Conservation (phyloP, 2,888 invertebrate species). For the Halocaridina rubra region DNA sequence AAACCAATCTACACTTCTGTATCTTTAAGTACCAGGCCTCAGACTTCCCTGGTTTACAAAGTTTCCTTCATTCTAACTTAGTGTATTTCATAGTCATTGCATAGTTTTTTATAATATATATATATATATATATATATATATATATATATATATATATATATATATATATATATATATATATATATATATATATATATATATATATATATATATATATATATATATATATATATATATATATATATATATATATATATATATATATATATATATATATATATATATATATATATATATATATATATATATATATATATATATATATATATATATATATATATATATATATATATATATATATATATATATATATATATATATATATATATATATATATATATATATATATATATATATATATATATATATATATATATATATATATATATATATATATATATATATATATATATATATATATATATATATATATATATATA, state of each 20-base stretch:
- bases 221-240: conserved; percentile 65
- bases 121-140: conserved; percentile 19
- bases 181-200: conserved; percentile 43
- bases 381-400: conserved; percentile 9
- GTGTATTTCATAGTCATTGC: too few species aligned
- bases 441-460: conserved; percentile 3
- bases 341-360: conserved; percentile 9
- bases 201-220: conserved; percentile 60
- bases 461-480: background rate
- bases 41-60: too few species aligned
- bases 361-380: background rate
- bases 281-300: background rate
- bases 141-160: conserved; percentile 25
- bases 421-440: conserved; percentile 14
- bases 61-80: too few species aligned
- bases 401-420: conserved; percentile 14
- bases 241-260: conserved; percentile 51
- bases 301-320: conserved; percentile 8
- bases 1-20: too few species aligned
- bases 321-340: conserved; percentile 5
- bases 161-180: conserved; percentile 29
- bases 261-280: conserved; percentile 17
- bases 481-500: background rate
- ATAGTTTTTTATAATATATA: background rate
- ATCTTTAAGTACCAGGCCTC: too few species aligned